Conservation (phyloP, 2,888 invertebrate species). For the Autographa pulchrina region DNA sequence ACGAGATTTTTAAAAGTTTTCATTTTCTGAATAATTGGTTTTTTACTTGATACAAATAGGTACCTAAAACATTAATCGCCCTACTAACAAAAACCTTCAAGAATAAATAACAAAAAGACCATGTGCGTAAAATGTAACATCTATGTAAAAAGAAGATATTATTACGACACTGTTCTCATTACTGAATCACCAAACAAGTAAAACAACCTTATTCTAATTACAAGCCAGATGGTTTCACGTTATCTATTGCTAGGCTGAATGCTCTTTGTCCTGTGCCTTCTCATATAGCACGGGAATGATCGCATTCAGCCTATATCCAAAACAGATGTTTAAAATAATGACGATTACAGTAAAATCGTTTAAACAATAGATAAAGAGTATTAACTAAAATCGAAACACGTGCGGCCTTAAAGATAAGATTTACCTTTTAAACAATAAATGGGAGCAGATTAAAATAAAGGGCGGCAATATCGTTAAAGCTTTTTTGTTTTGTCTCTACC, state of each 20-base stretch:
- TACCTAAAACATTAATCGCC: too few relatives aligned
- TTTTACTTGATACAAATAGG: too few relatives aligned
- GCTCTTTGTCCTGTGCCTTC: constrained; percentile 20
- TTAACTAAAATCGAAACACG: constrained; percentile 25
- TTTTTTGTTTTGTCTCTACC: background rate
- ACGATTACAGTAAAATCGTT: constrained; percentile 9
- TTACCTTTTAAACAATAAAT: constrained; percentile 23
- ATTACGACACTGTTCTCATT: background rate
- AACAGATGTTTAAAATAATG: constrained; percentile 32
- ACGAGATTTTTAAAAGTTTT: too few relatives aligned
- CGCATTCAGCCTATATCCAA: constrained; percentile 20
- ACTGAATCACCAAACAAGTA: constrained; percentile 20
- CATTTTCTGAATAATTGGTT: too few relatives aligned
- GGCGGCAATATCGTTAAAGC: constrained; percentile 6
- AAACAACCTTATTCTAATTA: constrained; percentile 16
- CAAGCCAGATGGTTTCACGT: constrained; percentile 41
- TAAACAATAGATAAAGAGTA: constrained; percentile 15
- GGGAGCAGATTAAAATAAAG: constrained; percentile 20
- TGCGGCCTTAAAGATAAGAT: constrained; percentile 19
- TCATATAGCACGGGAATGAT: constrained; percentile 27
- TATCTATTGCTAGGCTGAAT: constrained; percentile 12
- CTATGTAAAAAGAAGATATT: background rate
- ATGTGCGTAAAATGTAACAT: background rate
- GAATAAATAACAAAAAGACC: background rate
- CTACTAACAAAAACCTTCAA: background rate